These are phyloP conservation scores for Drosophila multiciliata DNA, from an alignment of 2,888 invertebrate genomes.

Conservation along the genomic window DNA sequence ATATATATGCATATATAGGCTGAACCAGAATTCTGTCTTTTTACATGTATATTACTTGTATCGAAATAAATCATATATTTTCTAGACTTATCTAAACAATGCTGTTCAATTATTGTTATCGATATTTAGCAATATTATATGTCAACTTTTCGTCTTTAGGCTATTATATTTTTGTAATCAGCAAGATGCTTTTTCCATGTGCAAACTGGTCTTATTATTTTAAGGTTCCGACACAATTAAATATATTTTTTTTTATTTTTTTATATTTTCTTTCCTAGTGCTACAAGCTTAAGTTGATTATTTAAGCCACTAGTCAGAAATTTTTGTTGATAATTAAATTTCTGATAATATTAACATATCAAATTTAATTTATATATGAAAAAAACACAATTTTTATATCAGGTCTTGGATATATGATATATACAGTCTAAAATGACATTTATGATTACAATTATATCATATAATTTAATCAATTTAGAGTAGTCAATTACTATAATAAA, in stretches of 20 bases:
- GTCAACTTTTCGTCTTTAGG: neutral
- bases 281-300: too few species aligned
- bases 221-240: neutral
- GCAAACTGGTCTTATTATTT: neutral
- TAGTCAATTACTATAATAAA: too few species aligned
- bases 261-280: too few species aligned
- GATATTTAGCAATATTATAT: neutral
- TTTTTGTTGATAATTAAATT: neutral
- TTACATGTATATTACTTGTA: neutral
- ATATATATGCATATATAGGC: neutral
- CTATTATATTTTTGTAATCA: neutral
- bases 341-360: neutral
- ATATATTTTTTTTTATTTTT: too few species aligned
- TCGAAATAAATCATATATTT: neutral
- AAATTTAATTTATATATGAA: too few species aligned
- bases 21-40: neutral
- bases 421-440: too few species aligned
- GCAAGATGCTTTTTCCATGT: neutral
- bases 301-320: too few species aligned
- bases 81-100: neutral
- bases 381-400: too few species aligned
- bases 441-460: too few species aligned
- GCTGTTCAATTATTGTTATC: neutral
- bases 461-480: too few species aligned
- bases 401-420: too few species aligned